Conservation (phyloP, 2,113 vertebrate genomes). For the Geococcyx californianus region DNA sequence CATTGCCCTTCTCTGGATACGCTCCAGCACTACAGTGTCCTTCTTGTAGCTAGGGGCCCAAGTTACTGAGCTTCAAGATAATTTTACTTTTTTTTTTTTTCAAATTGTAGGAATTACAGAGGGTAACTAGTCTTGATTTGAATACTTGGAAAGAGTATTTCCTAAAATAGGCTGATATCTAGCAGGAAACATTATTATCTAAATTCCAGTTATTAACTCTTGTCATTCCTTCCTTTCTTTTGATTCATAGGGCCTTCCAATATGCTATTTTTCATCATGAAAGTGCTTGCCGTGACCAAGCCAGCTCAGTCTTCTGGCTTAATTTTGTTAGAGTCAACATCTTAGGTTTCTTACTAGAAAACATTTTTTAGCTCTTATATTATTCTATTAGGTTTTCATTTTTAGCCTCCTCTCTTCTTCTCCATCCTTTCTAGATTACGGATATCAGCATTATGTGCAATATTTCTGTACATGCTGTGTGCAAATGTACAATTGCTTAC, state of each 20-base stretch:
- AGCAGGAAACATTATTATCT: neutral
- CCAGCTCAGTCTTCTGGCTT: neutral
- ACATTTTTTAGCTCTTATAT: neutral
- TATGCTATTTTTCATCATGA: neutral
- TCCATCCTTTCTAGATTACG: neutral
- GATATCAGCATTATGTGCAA: neutral
- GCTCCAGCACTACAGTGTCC: no score
- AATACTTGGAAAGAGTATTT: neutral
- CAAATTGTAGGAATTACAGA: neutral
- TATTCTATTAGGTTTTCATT: neutral
- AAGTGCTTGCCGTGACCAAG: neutral
- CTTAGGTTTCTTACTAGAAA: neutral
- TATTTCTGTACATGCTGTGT: neutral
- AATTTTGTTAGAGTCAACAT: neutral
- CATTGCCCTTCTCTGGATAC: no score
- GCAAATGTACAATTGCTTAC: neutral
- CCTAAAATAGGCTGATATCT: neutral
- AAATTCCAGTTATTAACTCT: neutral
- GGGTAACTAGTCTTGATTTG: neutral
- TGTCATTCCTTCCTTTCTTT: neutral
- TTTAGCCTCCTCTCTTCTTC: neutral
- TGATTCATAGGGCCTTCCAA: neutral
- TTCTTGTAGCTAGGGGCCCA: no score
- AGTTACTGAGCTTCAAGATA: neutral
- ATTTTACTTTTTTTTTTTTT: neutral